Percentiles rank a stretch among this genome's conserved stretches.
phyloP scores from a whole-genome alignment of 2,113 vertebrate species.

The Mustela nigripes region DNA sequence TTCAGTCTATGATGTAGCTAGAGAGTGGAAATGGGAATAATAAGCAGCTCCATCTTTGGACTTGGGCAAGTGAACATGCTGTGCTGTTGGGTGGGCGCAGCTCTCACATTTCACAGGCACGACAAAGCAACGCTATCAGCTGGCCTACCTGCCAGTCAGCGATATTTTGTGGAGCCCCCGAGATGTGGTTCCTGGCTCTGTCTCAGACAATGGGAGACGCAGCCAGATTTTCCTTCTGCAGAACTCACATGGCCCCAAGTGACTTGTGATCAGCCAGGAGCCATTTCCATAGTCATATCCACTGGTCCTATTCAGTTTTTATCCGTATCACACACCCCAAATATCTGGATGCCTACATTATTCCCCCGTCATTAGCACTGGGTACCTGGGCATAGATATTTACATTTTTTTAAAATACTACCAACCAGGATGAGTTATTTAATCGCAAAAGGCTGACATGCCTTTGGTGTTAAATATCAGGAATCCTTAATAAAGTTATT shows the following conservation, averaged over 20 bases:
- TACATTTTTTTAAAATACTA: background rate
- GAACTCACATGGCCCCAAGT: constrained; percentile 69
- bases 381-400: background rate
- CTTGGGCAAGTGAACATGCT: constrained; percentile 4
- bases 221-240: constrained; percentile 55
- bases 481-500: constrained; percentile 45
- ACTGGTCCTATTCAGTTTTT: background rate
- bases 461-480: constrained; percentile 75
- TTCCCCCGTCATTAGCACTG: background rate
- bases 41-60: constrained; percentile 8
- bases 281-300: constrained; percentile 16
- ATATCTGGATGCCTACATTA: constrained; percentile 14
- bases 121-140: background rate
- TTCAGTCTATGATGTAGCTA: constrained; percentile 49
- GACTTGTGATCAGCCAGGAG: constrained; percentile 53
- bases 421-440: constrained; percentile 10
- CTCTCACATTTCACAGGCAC: constrained; percentile 12
- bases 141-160: background rate
- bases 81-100: constrained; percentile 29
- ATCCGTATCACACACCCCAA: background rate
- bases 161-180: background rate
- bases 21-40: constrained; percentile 66
- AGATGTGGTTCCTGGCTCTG: background rate
- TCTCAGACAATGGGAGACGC: background rate
- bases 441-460: constrained; percentile 50